phyloP scores from a whole-genome alignment of 2,113 vertebrate species.

The Recurvirostra avosetta region DNA sequence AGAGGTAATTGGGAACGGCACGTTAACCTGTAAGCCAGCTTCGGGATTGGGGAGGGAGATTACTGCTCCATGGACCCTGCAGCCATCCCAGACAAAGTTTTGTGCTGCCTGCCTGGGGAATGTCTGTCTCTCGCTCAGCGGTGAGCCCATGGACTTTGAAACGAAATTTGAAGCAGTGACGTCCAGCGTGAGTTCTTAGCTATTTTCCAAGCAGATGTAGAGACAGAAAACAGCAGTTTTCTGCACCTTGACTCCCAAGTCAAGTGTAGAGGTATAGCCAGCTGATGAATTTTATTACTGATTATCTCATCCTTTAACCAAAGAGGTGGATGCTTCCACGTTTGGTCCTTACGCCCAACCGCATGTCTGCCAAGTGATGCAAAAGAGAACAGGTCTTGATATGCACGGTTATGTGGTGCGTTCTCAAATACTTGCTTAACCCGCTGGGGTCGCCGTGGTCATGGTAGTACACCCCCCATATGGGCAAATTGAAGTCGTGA shows the following conservation, averaged over 20 bases:
- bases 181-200: neutral
- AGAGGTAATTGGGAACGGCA: fast-evolving
- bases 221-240: neutral
- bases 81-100: neutral
- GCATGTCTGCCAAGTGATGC: fast-evolving
- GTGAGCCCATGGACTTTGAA: neutral
- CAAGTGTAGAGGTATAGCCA: neutral
- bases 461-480: neutral
- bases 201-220: neutral
- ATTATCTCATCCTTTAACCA: neutral
- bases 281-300: neutral
- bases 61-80: neutral
- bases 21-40: neutral
- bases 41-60: neutral
- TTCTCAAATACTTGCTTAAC: neutral
- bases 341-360: neutral
- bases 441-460: fast-evolving
- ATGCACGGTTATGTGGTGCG: fast-evolving
- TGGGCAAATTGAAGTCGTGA: neutral
- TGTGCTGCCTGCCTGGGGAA: fast-evolving
- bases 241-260: neutral
- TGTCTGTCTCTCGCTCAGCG: fast-evolving
- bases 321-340: neutral
- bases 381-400: neutral
- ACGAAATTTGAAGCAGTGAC: fast-evolving